phyloP scores from a whole-genome alignment of 1,140 invertebrate species.

The Micrasema longulum region DNA sequence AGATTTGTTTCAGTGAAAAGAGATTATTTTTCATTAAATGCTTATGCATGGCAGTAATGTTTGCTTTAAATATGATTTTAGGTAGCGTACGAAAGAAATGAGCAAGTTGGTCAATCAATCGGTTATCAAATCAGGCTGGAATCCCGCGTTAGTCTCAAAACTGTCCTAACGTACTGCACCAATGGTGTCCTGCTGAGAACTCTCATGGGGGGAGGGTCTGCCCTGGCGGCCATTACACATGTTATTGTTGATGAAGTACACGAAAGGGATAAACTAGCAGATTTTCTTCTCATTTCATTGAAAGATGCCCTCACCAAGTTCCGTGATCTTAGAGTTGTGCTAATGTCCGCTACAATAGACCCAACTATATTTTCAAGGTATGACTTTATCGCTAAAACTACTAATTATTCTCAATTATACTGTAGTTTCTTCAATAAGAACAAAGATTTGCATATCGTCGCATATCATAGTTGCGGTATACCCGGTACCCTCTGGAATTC shows the following conservation, averaged over 20 bases:
- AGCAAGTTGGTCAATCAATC: slow-evolving; percentile 87
- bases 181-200: slow-evolving; percentile 90
- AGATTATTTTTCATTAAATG: too few relatives aligned
- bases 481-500: too few relatives aligned
- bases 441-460: too few relatives aligned
- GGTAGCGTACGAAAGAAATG: slow-evolving; percentile 85
- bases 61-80: slow-evolving; percentile 44
- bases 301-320: slow-evolving; percentile 80
- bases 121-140: slow-evolving; percentile 96
- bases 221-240: slow-evolving; percentile 80
- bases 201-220: slow-evolving; percentile 80
- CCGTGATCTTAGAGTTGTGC: slow-evolving; percentile 81
- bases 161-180: slow-evolving; percentile 91
- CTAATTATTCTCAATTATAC: background rate
- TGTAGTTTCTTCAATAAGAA: too few relatives aligned
- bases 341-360: slow-evolving; percentile 97
- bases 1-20: too few relatives aligned
- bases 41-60: too few relatives aligned
- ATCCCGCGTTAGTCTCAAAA: slow-evolving; percentile 82
- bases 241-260: slow-evolving; percentile 95
- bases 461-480: too few relatives aligned
- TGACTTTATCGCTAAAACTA: background rate
- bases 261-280: slow-evolving; percentile 92
- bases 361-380: slow-evolving; percentile 83
- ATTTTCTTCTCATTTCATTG: slow-evolving; percentile 91